phyloP scores from a whole-genome alignment of 1,140 invertebrate species.

The Delia radicum region DNA sequence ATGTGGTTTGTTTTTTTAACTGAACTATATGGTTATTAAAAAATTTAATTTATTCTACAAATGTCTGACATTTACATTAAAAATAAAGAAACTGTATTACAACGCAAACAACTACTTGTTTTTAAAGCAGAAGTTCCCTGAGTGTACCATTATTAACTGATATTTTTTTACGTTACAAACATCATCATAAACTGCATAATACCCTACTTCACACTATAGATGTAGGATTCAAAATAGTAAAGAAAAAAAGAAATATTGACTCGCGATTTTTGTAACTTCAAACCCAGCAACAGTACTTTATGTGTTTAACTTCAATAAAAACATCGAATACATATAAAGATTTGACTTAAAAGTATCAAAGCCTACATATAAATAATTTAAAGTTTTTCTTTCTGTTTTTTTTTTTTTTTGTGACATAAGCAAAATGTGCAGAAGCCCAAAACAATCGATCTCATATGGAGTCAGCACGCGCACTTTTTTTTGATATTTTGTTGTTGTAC shows the following conservation, averaged over 20 bases:
- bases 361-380: conserved; percentile 4
- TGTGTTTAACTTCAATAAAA: conserved; percentile 7
- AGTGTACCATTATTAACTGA: no score
- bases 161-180: no score
- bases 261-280: conserved; percentile 17
- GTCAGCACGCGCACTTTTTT: conserved; percentile 7
- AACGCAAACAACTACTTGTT: no score
- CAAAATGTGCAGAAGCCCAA: conserved; percentile 16
- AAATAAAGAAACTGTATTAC: no score
- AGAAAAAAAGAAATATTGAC: not conserved
- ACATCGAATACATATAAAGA: not conserved
- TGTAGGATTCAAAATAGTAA: not conserved
- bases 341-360: conserved; percentile 4
- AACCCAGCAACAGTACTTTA: not conserved
- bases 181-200: no score
- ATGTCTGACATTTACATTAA: no score
- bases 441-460: conserved; percentile 18
- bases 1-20: no score
- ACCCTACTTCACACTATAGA: no score
- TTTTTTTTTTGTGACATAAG: not conserved
- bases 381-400: not conserved
- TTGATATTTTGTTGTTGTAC: not conserved
- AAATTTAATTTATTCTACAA: no score
- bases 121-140: no score
- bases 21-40: no score